These are phyloP conservation scores for Dyspetes luteomarginatus DNA, from an alignment of 2,888 invertebrate species.

Conservation along the genomic window DNA sequence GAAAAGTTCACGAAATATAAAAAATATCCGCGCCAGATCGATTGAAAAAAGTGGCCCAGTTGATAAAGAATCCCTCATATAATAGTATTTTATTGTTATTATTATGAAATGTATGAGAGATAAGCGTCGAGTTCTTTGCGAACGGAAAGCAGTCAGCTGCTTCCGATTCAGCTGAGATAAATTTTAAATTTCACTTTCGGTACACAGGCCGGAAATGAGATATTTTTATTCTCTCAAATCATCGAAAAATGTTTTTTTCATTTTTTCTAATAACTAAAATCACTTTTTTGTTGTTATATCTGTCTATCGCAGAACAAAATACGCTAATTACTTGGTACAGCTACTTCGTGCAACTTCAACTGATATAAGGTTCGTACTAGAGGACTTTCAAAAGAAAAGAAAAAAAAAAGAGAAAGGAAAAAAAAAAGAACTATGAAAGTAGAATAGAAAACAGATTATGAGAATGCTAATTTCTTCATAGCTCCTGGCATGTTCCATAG, in stretches of 20 bases:
- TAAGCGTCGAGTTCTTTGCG: slow-evolving; percentile 5
- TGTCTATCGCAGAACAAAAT: slow-evolving; percentile 55
- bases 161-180: slow-evolving; percentile 18
- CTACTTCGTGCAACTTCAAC: slow-evolving; percentile 58
- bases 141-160: slow-evolving; percentile 28
- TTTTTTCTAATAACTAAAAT: slow-evolving; percentile 31
- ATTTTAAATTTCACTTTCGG: not conserved
- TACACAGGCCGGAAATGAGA: not conserved
- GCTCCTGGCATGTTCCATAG: slow-evolving; percentile 53
- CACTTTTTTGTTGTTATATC: slow-evolving; percentile 39
- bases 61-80: too few relatives aligned
- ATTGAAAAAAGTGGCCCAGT: too few relatives aligned
- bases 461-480: slow-evolving; percentile 38
- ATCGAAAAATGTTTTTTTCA: not conserved
- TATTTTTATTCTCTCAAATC: not conserved
- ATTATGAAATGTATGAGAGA: not conserved
- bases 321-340: slow-evolving; percentile 60
- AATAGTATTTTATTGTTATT: too few relatives aligned
- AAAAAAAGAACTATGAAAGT: slow-evolving; percentile 22
- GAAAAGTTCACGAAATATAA: too few relatives aligned
- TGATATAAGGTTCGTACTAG: slow-evolving; percentile 59
- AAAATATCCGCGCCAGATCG: too few relatives aligned
- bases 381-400: slow-evolving; percentile 19
- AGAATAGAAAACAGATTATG: slow-evolving; percentile 32
- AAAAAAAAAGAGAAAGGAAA: not conserved